phyloP scores from a whole-genome alignment of 2,888 invertebrate genomes.

The Phaonia tiefii region DNA sequence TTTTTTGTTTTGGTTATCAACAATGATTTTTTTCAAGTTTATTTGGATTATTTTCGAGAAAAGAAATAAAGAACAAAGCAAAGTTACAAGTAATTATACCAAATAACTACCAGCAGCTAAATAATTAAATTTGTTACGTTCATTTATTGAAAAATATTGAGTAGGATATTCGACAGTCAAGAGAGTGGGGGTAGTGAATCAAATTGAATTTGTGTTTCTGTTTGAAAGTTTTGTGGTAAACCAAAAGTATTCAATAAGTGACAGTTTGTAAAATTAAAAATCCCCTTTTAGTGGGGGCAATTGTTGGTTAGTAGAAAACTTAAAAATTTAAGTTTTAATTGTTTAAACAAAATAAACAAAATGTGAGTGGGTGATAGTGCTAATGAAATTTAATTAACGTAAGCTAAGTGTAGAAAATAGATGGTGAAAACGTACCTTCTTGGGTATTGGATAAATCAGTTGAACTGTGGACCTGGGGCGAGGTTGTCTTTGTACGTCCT shows the following conservation, averaged over 20 bases:
- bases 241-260: too few species aligned
- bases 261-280: neutral
- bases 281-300: too few species aligned
- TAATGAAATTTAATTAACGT: conserved; percentile 32
- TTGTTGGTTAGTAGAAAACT: too few species aligned
- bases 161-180: conserved; percentile 17
- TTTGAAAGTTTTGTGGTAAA: neutral
- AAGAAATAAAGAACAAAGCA: conserved; percentile 78
- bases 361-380: neutral
- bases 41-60: conserved; percentile 69
- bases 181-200: neutral
- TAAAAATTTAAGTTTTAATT: neutral
- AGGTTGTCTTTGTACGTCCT: conserved; percentile 81
- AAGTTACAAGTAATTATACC: conserved; percentile 76
- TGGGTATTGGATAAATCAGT: conserved; percentile 83
- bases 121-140: conserved; percentile 49
- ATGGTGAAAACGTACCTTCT: conserved; percentile 75
- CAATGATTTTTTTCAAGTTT: conserved; percentile 25
- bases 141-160: conserved; percentile 28
- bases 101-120: conserved; percentile 68
- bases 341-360: conserved; percentile 5
- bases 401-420: conserved; percentile 5
- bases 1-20: conserved; percentile 48
- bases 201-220: neutral
- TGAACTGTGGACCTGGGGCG: conserved; percentile 88